Evolutionary conservation across 2,113 vertebrate species (phyloP), one percentile per base, ranked within the genome.

Genomic region (Bettongia penicillata): DNA sequence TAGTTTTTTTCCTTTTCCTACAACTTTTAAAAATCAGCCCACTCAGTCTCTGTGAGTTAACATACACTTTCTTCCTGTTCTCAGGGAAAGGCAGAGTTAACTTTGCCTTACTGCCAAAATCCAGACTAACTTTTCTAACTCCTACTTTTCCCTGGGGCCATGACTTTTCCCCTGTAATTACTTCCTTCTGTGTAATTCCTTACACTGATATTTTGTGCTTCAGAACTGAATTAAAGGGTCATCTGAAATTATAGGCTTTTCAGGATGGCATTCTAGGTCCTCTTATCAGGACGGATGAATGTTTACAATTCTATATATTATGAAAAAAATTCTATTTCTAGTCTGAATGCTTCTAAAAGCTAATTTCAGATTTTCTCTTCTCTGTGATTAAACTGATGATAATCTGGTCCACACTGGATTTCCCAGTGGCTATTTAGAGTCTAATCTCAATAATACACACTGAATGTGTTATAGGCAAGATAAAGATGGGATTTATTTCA

Each of bases 121-220:
- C 89, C 95, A 96, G 95, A 61, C 95, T 96, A 93, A 0, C 90
- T 94, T 97, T 96, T 91, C 96, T 96, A 96, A 97, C 95, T 77
- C 68, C 53, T 93, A 8, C 94, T 97, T 57, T 96, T 43, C 68
- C 96, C 24, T 22, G 3, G 92, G 31, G 25, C 50, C 93, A 55
- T 97, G 94, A 49, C 93, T 97, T 96, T 94, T 91, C 92, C 97
- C 97, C 97, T 98, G 95, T 98, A 98, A 98, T 98, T 97, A 97
- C 96, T 95, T 91, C 14, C 96, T 93, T 95, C 92, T 97, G n/a
- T 98, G 19, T 90, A 96, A 95, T 97, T 97, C 97, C 94, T 95
- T 97, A 96, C 95, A 91, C 55, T 68, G 90, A 49, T 43, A 96
- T 95, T 94, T 90, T 94, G 84, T 97, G 95, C 51, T 95, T 97